These are phyloP conservation scores for Crotophaga sulcirostris DNA, from an alignment of 2,113 vertebrate genomes.

Conservation along the genomic window DNA sequence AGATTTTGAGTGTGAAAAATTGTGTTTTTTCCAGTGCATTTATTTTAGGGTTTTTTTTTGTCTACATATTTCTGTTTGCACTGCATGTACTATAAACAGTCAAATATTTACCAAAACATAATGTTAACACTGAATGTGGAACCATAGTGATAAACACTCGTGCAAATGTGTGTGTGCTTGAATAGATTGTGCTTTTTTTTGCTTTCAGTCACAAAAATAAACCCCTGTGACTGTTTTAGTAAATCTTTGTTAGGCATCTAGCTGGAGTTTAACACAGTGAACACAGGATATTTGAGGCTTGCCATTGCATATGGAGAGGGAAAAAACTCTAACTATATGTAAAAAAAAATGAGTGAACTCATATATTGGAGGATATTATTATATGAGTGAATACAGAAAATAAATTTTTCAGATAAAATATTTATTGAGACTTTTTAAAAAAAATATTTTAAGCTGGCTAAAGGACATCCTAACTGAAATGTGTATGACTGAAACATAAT, in stretches of 20 bases:
- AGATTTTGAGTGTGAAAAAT: neutral
- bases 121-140: neutral
- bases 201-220: neutral
- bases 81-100: neutral
- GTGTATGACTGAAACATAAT: neutral
- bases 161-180: neutral
- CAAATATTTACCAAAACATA: slow-evolving; percentile 4
- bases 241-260: neutral
- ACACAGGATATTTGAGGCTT: neutral
- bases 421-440: neutral
- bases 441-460: neutral
- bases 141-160: neutral
- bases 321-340: neutral
- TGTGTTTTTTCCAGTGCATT: neutral
- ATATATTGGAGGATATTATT: neutral
- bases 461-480: neutral
- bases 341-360: neutral
- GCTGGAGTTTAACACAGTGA: neutral
- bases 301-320: neutral
- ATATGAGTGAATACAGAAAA: neutral
- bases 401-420: slow-evolving; percentile 25
- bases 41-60: neutral
- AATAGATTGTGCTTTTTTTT: neutral
- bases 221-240: neutral
- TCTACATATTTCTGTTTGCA: neutral